Conservation (phyloP, 92 coral and sea anemone genomes). For the Palythoa grandiflora region DNA sequence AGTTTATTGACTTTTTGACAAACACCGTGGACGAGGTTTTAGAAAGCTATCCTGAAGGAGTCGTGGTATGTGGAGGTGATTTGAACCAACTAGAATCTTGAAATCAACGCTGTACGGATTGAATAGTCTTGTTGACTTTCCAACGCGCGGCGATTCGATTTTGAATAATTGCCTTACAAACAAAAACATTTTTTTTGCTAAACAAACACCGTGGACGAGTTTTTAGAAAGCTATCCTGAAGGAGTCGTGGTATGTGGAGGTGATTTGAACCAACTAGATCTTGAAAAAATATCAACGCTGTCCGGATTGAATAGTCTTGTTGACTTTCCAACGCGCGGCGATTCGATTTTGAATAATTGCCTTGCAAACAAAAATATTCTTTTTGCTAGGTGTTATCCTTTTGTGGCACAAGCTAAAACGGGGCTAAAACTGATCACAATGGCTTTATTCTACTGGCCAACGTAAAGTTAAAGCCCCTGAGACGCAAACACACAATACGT, state of each 20-base stretch:
- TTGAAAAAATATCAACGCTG: not conserved
- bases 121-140: conserved; percentile 40
- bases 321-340: conserved; percentile 60
- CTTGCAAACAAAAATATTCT: conserved; percentile 54
- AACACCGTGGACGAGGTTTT: conserved; percentile 42
- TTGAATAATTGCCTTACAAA: conserved; percentile 68
- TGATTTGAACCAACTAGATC: conserved; percentile 33
- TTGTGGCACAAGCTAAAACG: conserved; percentile 59
- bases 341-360: conserved; percentile 62
- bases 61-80: conserved; percentile 51
- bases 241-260: conserved; percentile 51
- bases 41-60: conserved; percentile 49
- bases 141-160: conserved; percentile 58
- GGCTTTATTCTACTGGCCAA: conserved; percentile 18
- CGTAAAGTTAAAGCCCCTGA: conserved; percentile 49
- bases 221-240: conserved; percentile 48
- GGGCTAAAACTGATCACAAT: conserved; percentile 64
- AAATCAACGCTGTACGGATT: not conserved
- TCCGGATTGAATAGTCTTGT: conserved; percentile 13
- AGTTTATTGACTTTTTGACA: conserved; percentile 57
- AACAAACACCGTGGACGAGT: conserved; percentile 41
- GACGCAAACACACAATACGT: conserved; percentile 28
- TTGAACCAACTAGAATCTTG: conserved; percentile 32
- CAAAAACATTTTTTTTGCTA: conserved; percentile 48
- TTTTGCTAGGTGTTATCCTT: conserved; percentile 55